These are phyloP conservation scores for Peromyscus eremicus DNA, from an alignment of 2,797 vertebrate species.

Conservation along the genomic window DNA sequence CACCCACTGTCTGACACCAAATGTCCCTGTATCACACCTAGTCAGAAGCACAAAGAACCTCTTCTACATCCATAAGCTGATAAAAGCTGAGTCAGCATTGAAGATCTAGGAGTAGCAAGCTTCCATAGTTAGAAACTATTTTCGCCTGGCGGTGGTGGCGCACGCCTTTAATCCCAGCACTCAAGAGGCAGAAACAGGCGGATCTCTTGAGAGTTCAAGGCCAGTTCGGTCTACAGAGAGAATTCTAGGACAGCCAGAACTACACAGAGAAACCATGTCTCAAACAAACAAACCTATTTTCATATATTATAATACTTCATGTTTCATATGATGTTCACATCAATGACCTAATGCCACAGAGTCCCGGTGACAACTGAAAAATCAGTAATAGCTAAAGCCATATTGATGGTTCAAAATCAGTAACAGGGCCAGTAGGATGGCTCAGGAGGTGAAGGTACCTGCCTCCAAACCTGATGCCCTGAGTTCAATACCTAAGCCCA, in stretches of 20 bases:
- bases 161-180: not conserved
- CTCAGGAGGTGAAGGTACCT: not conserved
- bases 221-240: not conserved
- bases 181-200: not conserved
- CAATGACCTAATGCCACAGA: conserved; percentile 15
- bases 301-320: not conserved
- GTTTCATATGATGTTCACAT: not conserved
- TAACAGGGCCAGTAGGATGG: not conserved
- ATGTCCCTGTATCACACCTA: not conserved
- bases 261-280: not conserved
- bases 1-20: not conserved
- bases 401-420: conserved; percentile 23
- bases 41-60: not conserved
- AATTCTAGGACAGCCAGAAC: not conserved
- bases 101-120: not conserved
- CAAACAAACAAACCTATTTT: not conserved
- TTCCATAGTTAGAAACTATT: conserved; percentile 15
- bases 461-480: not conserved
- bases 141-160: not conserved
- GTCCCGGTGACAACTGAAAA: conserved; percentile 27
- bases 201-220: not conserved
- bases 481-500: not conserved
- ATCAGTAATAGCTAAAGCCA: not conserved
- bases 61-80: not conserved
- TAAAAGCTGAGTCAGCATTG: not conserved